phyloP scores from a whole-genome alignment of 2,113 vertebrate genomes.

The Ramphastos sulfuratus region DNA sequence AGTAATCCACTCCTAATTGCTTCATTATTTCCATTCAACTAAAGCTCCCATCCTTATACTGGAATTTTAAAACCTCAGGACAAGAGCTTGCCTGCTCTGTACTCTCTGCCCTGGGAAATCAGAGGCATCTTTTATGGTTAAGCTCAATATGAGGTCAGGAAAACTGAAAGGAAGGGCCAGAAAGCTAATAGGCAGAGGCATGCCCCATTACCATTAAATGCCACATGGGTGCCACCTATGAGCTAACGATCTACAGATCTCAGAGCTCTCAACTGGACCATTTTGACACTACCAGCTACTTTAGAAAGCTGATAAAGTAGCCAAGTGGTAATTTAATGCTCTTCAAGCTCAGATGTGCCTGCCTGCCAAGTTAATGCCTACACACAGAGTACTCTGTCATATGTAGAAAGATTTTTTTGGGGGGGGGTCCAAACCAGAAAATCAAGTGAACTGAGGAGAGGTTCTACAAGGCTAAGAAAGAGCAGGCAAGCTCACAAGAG shows the following conservation, averaged over 20 bases:
- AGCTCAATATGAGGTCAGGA: background rate
- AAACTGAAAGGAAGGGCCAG: background rate
- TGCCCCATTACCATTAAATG: background rate
- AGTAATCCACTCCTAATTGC: background rate
- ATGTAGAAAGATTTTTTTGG: background rate
- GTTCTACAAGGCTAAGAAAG: background rate
- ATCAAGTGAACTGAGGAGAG: background rate
- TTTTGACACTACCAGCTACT: background rate
- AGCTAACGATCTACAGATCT: background rate
- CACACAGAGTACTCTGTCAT: background rate
- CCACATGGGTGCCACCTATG: fast-evolving
- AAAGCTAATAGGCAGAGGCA: background rate
- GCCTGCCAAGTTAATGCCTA: background rate
- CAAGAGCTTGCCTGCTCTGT: background rate
- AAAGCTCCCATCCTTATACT: background rate
- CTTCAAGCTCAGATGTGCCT: background rate
- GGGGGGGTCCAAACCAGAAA: background rate
- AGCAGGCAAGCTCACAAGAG: background rate
- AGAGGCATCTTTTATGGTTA: background rate
- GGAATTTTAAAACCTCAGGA: background rate
- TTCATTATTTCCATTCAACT: background rate
- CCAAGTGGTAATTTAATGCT: background rate
- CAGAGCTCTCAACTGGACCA: background rate
- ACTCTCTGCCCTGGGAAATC: background rate
- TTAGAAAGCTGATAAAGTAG: background rate